Conservation (phyloP, 2,113 vertebrate genomes). For the Archilochus colubris region DNA sequence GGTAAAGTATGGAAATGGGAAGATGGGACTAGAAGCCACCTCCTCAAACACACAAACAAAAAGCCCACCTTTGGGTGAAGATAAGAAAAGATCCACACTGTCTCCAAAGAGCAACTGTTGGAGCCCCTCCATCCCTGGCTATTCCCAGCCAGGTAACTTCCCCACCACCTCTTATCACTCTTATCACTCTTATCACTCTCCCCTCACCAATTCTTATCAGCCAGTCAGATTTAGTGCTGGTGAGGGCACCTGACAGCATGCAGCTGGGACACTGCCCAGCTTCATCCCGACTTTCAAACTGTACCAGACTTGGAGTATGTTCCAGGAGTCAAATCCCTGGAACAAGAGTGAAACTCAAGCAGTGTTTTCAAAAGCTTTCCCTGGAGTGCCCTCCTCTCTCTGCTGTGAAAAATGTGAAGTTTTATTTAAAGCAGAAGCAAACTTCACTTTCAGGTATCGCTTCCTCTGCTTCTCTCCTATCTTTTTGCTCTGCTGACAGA, state of each 20-base stretch:
- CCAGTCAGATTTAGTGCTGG: background rate
- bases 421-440: background rate
- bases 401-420: background rate
- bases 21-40: background rate
- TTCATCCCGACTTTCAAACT: background rate
- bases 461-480: background rate
- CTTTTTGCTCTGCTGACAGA: background rate
- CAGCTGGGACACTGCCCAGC: background rate
- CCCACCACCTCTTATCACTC: background rate
- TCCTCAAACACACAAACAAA: background rate
- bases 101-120: background rate
- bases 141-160: background rate
- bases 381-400: background rate
- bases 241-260: background rate
- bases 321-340: background rate
- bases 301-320: background rate
- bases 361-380: background rate
- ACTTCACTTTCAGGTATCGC: background rate
- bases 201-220: background rate
- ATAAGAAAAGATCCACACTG: background rate
- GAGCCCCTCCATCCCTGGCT: background rate
- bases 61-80: background rate
- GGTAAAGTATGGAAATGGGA: background rate
- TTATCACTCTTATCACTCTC: too few relatives aligned
- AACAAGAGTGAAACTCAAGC: background rate